These are phyloP conservation scores for Sebastes iracundus DNA, from an alignment of 2,797 vertebrate species.

Conservation along the genomic window DNA sequence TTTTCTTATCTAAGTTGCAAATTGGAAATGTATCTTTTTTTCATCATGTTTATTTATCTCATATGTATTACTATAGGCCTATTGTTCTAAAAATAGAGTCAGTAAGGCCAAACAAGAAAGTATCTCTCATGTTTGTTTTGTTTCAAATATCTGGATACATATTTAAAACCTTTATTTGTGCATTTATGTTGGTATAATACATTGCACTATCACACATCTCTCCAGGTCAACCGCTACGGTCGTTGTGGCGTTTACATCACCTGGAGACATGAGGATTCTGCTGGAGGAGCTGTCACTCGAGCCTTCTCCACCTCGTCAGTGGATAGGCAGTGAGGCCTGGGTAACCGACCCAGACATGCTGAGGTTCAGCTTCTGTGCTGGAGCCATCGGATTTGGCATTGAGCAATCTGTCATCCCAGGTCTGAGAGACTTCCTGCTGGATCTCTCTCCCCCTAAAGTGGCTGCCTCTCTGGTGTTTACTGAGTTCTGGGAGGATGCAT, in stretches of 20 bases:
- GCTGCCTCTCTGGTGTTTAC: conserved; percentile 53
- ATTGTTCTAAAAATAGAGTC: background rate
- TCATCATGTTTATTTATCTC: background rate
- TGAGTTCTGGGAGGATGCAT: conserved; percentile 74
- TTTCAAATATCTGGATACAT: background rate
- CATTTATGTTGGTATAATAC: background rate
- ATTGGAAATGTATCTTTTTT: background rate
- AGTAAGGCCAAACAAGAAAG: background rate
- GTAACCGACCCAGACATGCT: conserved; percentile 62
- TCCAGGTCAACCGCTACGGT: conserved; percentile 72
- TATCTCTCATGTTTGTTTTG: background rate
- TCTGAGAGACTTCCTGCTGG: conserved; percentile 70
- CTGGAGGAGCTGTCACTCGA: conserved; percentile 60
- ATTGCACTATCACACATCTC: background rate
- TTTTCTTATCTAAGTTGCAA: background rate
- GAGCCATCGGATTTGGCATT: conserved; percentile 76
- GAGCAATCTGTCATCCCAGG: conserved; percentile 70
- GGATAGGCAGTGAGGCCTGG: conserved; percentile 79
- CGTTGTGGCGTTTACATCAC: conserved; percentile 65
- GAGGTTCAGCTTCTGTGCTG: conserved; percentile 47
- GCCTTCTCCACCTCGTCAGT: conserved; percentile 63
- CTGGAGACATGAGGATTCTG: conserved; percentile 68
- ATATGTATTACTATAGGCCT: background rate
- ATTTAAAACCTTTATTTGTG: background rate
- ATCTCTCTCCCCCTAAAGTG: conserved; percentile 47